Evolutionary conservation across 2,113 vertebrate species (phyloP).

Genomic region (Petrocephalus zakoni): DNA sequence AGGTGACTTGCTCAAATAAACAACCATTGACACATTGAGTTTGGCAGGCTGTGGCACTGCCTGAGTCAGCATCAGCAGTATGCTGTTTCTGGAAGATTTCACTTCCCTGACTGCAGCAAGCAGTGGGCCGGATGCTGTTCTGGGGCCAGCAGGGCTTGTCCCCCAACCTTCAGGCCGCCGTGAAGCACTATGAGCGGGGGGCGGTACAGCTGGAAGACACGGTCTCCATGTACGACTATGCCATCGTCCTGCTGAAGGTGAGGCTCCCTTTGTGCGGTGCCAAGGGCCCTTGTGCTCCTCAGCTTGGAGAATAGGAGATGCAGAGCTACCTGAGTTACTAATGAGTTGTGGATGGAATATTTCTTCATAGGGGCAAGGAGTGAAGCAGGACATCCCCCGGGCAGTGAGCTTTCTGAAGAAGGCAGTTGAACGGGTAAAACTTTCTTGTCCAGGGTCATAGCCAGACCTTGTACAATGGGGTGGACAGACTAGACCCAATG

Average conservation of each 20-base stretch:
- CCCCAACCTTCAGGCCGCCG: slow-evolving; percentile 57
- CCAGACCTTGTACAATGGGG: neutral
- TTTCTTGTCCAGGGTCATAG: neutral
- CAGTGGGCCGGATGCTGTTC: slow-evolving; percentile 66
- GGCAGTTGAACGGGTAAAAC: slow-evolving; percentile 57
- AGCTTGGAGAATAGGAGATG: neutral
- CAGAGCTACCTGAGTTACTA: neutral
- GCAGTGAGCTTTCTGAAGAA: slow-evolving; percentile 61
- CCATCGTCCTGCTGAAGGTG: slow-evolving; percentile 64
- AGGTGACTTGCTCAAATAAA: neutral
- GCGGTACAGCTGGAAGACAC: slow-evolving; percentile 57
- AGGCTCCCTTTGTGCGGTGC: slow-evolving; percentile 5
- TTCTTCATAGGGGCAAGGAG: slow-evolving; percentile 61
- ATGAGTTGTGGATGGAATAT: neutral
- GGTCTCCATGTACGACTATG: slow-evolving; percentile 69
- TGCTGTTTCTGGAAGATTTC: neutral
- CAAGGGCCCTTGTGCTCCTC: neutral
- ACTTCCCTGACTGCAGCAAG: slow-evolving; percentile 48
- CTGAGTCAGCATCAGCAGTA: neutral
- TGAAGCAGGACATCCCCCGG: slow-evolving; percentile 59
- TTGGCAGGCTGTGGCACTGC: neutral
- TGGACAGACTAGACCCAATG: neutral
- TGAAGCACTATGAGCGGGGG: slow-evolving; percentile 63
- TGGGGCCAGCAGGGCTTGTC: slow-evolving; percentile 72
- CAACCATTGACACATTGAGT: neutral